Evolutionary conservation across 1,140 invertebrate genomes (phyloP).

Genomic region (Drosophila pachea): DNA sequence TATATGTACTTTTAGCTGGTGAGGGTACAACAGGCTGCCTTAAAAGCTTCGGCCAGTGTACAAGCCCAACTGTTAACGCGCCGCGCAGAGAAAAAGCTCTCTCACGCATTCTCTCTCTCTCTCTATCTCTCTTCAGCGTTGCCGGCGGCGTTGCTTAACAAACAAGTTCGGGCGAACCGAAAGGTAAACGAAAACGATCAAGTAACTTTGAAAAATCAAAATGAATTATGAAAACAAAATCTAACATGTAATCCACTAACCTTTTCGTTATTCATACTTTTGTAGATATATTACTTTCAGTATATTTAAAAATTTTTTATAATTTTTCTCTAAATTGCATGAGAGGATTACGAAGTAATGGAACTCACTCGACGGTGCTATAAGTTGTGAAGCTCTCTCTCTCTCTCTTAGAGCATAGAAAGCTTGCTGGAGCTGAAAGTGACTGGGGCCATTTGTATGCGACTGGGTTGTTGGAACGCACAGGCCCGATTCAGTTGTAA

Average conservation of each 20-base stretch:
- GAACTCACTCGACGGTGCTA: too few species aligned
- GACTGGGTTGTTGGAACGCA: neutral
- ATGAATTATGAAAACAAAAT: too few species aligned
- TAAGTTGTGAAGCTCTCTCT: neutral
- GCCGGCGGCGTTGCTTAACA: neutral
- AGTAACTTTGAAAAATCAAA: neutral
- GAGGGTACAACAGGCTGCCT: slow-evolving; percentile 25
- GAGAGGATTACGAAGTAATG: too few species aligned
- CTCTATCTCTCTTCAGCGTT: slow-evolving; percentile 19
- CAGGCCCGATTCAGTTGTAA: slow-evolving; percentile 46
- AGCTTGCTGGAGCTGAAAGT: slow-evolving; percentile 61
- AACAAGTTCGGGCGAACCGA: slow-evolving; percentile 12
- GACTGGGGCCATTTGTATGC: slow-evolving; percentile 1
- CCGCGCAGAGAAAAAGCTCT: slow-evolving; percentile 42
- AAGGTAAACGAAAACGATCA: slow-evolving; percentile 34
- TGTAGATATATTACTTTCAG: too few species aligned
- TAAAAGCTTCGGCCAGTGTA: slow-evolving; percentile 33
- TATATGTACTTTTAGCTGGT: neutral
- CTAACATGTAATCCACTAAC: too few species aligned
- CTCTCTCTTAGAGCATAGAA: slow-evolving; percentile 21
- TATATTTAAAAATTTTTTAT: too few species aligned
- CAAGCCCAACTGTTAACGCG: slow-evolving; percentile 50
- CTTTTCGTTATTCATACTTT: too few species aligned
- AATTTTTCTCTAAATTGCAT: too few species aligned
- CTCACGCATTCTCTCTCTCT: slow-evolving; percentile 49